A percentile compares a stretch with the other conserved stretches of the same genome.
phyloP scores from a whole-genome alignment of 2,888 invertebrate species.

The Norana najaformis region DNA sequence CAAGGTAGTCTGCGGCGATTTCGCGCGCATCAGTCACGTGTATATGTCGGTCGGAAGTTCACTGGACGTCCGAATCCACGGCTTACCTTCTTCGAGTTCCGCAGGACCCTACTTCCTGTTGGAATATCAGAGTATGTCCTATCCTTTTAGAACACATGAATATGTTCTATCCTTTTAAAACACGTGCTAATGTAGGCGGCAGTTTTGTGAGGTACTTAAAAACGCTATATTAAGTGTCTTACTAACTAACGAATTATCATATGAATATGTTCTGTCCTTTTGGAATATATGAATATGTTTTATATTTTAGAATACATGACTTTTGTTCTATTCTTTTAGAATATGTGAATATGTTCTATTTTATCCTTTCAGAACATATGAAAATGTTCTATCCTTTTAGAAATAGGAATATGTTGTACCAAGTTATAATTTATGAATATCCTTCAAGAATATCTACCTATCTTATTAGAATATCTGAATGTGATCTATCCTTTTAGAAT shows the following conservation, averaged over 20 bases:
- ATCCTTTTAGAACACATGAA: background rate
- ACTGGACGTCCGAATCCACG: conserved; percentile 26
- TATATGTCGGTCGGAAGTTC: conserved; percentile 25
- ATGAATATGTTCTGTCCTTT: background rate
- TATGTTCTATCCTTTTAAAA: background rate
- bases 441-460: too few relatives aligned
- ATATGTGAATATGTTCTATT: background rate
- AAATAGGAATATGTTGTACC: too few relatives aligned
- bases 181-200: background rate
- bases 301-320: too few relatives aligned
- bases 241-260: too few relatives aligned
- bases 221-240: background rate
- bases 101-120: conserved; percentile 21
- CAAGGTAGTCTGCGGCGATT: conserved; percentile 21
- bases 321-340: background rate
- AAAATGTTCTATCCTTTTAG: background rate
- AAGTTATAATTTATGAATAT: too few relatives aligned
- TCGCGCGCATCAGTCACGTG: conserved; percentile 26
- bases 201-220: background rate
- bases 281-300: background rate
- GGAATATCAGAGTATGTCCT: conserved; percentile 23
- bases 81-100: background rate
- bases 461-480: too few relatives aligned
- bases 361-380: background rate
- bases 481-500: too few relatives aligned